Base-by-base conservation (phyloP, 2,113 vertebrate species). In the Amazona vittata region DNA sequence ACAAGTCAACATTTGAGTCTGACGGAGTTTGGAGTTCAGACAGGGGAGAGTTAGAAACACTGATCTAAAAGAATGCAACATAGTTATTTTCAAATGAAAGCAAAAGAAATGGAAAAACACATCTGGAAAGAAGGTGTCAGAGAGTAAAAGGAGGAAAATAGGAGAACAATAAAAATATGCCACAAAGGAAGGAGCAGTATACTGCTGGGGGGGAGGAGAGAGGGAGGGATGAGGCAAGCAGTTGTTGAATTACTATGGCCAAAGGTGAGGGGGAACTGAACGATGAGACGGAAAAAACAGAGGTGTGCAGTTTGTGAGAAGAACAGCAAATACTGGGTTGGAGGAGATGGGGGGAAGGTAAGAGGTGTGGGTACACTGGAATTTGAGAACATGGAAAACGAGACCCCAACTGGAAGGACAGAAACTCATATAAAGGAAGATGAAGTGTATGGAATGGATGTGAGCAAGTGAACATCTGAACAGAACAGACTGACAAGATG, bases 311-410 rank as follows among this genome's bases (percentile, higher is more conserved):
- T 70, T 57, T 37, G 24, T 60, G 44, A 93, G 15, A 43, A 60
- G 19, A 21, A 35, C 21, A 57, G 39, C 35, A 73, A 67, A 74
- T 12, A 39, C 9, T 41, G 20, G 24, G 8, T 9, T 64, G 33
- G 15, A 68, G 20, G 37, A 81, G 15, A 60, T 0, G 9, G 1
- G 24, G 28, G 77, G 17, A 55, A 0, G 9, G 1, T 4, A n/a
- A 68, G 21, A 88, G 15, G 29, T 19, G 18, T 3, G 3, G 22
- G 8, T 22, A 55, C 17, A 17, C 29, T 20, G 15, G n/a, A 71
- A 63, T 55, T 20, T 64, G 59, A 76, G 18, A 71, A 46, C 33
- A 43, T 11, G 18, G 4, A 4, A 57, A 93, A 63, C 17, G 12
- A 82, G 55, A 80, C 6, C 7, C 10, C 28, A 21, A 0, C 15